Evolutionary conservation across 2,113 vertebrate species (phyloP), one percentile per base, ranked within the genome.

Genomic region (Xiphophorus hellerii): DNA sequence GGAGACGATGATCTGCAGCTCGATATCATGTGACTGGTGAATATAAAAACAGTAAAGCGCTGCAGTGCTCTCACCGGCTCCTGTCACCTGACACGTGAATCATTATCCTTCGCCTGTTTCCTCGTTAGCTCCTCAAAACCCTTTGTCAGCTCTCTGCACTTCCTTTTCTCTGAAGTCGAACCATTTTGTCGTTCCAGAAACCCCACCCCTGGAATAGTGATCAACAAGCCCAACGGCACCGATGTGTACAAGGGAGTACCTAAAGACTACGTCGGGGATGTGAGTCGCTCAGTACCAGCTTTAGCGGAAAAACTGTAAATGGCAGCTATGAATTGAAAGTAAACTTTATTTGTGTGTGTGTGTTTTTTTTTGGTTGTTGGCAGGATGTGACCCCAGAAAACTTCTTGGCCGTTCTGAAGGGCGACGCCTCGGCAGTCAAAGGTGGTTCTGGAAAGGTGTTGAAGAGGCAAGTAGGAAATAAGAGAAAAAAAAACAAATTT

Each of bases 401-500:
- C 86, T 98, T 99, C 92, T 94, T 99, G 84, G 96, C 97, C 0
- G 95, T 99, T 84, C 88, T 99, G 86, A 95, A 93, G 90, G 98
- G 98, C 0, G 96, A 99, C 48, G 77, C 58, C 0, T 89, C 95
- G 48, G 92, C 90, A 11, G 66, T 96, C 71, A 96, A 94, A 68
- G 96, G 96, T 0, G 97, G 98, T 37, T 97, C 97, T 54, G 97
- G 96, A 63, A 99, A 97, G 92, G 97, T 99, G 61, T 54, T 99
- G 72, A 95, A 95, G 85, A 99, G 98, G 97, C 93, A 89, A 95
- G 35, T 81, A 51, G 28, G 11, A 2, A 25, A n/a, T 8, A 1
- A 3, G 58, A 29, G 11, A 1, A 25, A n/a, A 9, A 1, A 3
- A 62, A 15, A 7, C 37, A 4, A 22, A 33, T 6, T 51, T 20